Base-by-base conservation (phyloP, 1,140 invertebrate genomes). In the Alviniconcha marisindica region DNA sequence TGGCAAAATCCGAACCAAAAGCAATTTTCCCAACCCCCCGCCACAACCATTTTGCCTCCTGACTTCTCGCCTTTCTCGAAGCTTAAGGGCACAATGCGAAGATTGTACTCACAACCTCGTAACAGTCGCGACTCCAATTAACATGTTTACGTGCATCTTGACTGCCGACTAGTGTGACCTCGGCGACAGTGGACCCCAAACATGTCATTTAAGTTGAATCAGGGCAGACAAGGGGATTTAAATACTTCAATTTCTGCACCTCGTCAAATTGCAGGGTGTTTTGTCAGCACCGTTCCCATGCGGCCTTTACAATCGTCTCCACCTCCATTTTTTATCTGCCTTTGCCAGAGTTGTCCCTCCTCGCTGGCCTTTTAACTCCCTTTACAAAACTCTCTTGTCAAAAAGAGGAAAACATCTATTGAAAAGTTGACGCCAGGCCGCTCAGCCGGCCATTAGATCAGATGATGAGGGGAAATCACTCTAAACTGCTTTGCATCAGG, bases 341-440 rank as follows among this genome's bases (percentile, higher is more conserved):
- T 66, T 66, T 66, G 63, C 24, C 14, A 14, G 54, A n/a, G 54
- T 60, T 60, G 54, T 60, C 63, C 56, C 63, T n/a, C 63, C n/a
- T 66, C 63, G 63, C 31, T 66, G 63, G 63, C 63, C 63, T 66
- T 66, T 66, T 66, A 66, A 66, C 63, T 66, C 63, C 63, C 31
- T 33, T 28, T 28, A 66, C 63, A 66, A 66, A 66, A 66, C 28
- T 12, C 63, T 60, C 56, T 60, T 60, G n/a, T 15, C 15, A 60
- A 28, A 28, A 33, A 28, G 28, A 5, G 63, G 63, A 7, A 66
- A 33, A 31, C 63, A 31, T 33, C 63, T 28, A 66, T 66, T 66
- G 28, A 66, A 5, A 33, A 5, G n/a, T 66, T 33, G 63, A 66
- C 31, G 63, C n/a, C 1, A 5, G 5, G 24, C 14, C 63, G 28